These are phyloP conservation scores for Crocidura indochinensis DNA, from an alignment of 2,797 vertebrate species.

Conservation along the genomic window DNA sequence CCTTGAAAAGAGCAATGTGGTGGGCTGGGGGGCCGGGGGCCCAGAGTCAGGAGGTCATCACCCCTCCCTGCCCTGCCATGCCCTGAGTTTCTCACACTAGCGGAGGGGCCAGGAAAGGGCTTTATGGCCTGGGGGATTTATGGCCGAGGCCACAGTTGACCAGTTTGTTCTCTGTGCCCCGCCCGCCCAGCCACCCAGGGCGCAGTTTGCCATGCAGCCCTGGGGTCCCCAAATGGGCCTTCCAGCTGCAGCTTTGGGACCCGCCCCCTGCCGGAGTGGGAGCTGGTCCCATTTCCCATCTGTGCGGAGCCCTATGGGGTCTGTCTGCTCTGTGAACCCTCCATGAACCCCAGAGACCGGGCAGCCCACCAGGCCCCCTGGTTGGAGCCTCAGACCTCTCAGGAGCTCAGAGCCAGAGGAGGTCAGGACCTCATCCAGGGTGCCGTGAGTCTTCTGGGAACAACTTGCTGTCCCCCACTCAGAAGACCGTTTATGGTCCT, in stretches of 20 bases:
- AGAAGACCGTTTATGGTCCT: neutral
- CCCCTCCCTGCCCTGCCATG: constrained; percentile 83
- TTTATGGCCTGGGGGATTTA: constrained; percentile 85
- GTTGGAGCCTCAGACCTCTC: constrained; percentile 44
- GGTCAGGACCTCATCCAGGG: neutral
- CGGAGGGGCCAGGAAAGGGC: constrained; percentile 72
- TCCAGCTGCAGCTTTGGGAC: constrained; percentile 85
- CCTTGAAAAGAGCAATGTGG: constrained; percentile 45
- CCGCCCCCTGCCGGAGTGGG: constrained; percentile 53
- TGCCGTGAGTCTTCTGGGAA: constrained; percentile 11
- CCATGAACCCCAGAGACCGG: constrained; percentile 15
- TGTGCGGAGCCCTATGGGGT: constrained; percentile 57
- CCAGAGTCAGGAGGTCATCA: constrained; percentile 84
- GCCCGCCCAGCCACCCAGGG: constrained; percentile 79
- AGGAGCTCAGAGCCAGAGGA: constrained; percentile 9
- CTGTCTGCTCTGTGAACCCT: constrained; percentile 57
- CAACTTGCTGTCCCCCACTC: neutral
- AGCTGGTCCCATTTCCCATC: constrained; percentile 78
- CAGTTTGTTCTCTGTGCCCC: constrained; percentile 77
- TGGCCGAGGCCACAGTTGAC: constrained; percentile 78
- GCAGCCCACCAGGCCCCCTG: constrained; percentile 10
- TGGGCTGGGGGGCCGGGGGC: constrained; percentile 73
- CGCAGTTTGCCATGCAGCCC: constrained; percentile 73
- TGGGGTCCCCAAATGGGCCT: constrained; percentile 83
- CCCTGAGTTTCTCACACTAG: constrained; percentile 81